These are phyloP conservation scores for Ceratothoa steindachneri DNA, from an alignment of 2,888 invertebrate genomes.

Conservation along the genomic window DNA sequence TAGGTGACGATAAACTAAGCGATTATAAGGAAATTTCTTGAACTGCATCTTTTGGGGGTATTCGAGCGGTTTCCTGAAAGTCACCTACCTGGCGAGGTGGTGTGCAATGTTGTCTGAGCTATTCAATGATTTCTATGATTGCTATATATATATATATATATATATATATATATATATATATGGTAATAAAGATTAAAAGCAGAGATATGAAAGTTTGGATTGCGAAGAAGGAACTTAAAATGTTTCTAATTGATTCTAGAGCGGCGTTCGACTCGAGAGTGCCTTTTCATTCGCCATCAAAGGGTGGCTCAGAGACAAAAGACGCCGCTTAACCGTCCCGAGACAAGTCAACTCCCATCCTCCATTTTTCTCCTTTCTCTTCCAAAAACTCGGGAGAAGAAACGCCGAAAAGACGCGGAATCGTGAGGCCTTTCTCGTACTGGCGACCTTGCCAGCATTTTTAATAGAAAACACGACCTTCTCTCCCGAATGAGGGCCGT, in stretches of 20 bases:
- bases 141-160: not conserved
- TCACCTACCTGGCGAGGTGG: no score
- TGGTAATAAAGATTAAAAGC: not conserved
- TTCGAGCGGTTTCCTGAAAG: no score
- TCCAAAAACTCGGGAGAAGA: not conserved
- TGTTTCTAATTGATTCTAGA: not conserved
- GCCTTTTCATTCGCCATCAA: not conserved
- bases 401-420: not conserved
- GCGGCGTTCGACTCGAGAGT: not conserved
- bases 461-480: slow-evolving; percentile 13
- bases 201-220: not conserved
- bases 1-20: no score
- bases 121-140: no score
- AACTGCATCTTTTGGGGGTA: no score
- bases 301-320: not conserved
- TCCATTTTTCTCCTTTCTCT: not conserved
- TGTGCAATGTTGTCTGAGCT: no score
- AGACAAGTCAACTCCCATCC: not conserved
- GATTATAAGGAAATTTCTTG: no score
- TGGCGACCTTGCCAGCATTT: slow-evolving; percentile 3
- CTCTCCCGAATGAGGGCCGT: not conserved
- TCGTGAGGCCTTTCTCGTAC: not conserved
- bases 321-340: not conserved
- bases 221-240: not conserved
- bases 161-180: not conserved